Percentiles rank a stretch among this genome's conserved stretches.
These are phyloP conservation scores for Endomychus coccineus DNA, from an alignment of 2,888 invertebrate genomes.

Conservation along the genomic window DNA sequence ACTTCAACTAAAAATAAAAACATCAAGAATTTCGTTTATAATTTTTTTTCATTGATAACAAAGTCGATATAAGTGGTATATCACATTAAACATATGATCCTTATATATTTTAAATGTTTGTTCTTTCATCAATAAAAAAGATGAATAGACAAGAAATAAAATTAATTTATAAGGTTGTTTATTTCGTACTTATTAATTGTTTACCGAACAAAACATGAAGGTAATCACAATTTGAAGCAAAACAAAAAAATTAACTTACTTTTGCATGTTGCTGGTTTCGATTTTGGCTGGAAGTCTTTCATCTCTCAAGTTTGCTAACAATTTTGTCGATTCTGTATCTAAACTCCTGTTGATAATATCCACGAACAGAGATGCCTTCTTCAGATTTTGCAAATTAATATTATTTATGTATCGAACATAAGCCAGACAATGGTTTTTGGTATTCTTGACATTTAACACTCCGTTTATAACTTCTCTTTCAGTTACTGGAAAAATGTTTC, in stretches of 20 bases:
- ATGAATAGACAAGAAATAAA: too few species aligned
- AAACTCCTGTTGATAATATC: constrained; percentile 88
- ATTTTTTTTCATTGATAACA: too few species aligned
- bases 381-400: constrained; percentile 90
- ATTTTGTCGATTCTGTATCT: constrained; percentile 86
- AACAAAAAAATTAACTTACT: constrained; percentile 53
- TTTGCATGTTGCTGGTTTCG: constrained; percentile 80
- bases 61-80: too few species aligned
- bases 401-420: constrained; percentile 95
- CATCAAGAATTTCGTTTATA: constrained; percentile 3
- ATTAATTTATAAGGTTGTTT: too few species aligned
- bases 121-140: too few species aligned
- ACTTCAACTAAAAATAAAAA: too few species aligned
- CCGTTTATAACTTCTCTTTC: constrained; percentile 97
- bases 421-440: constrained; percentile 90
- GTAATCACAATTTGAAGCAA: too few species aligned
- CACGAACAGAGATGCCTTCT: constrained; percentile 90
- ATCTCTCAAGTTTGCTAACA: constrained; percentile 83
- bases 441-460: constrained; percentile 84
- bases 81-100: too few species aligned
- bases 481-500: constrained; percentile 68
- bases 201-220: too few species aligned
- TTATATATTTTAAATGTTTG: too few species aligned
- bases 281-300: constrained; percentile 83
- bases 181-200: too few species aligned